Percentiles rank a stretch among this genome's conserved stretches.
Evolutionary conservation across 2,888 invertebrate genomes (phyloP).

Genomic region (Dorcus hopei): DNA sequence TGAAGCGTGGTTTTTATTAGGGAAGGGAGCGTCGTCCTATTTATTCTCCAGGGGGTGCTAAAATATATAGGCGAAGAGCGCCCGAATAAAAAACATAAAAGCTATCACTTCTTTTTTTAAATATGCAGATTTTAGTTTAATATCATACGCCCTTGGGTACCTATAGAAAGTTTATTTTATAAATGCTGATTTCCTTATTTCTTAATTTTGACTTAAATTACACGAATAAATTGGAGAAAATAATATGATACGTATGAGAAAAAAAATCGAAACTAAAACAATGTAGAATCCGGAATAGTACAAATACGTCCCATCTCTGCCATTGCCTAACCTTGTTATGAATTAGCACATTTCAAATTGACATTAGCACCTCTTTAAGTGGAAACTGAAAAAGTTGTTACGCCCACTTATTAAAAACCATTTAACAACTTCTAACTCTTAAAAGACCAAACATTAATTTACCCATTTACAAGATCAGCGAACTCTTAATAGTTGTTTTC

Average conservation of each 20-base stretch:
- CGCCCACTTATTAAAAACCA: not conserved
- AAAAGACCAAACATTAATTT: not conserved
- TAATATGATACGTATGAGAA: too few species aligned
- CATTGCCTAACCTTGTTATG: too few species aligned
- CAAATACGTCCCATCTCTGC: too few species aligned
- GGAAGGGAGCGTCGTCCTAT: conserved; percentile 26
- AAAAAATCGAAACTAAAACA: too few species aligned
- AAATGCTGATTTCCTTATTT: too few species aligned
- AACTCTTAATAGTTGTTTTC: not conserved
- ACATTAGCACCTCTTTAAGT: not conserved
- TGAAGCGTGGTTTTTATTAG: conserved; percentile 42
- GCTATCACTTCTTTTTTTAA: too few species aligned
- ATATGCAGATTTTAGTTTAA: too few species aligned
- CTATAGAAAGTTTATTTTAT: too few species aligned
- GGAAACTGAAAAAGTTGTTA: not conserved
- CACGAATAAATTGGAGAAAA: too few species aligned
- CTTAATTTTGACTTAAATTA: too few species aligned
- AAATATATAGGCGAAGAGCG: conserved; percentile 10
- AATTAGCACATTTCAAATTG: not conserved
- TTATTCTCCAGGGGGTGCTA: conserved; percentile 16
- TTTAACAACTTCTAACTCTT: not conserved
- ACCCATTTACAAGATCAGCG: not conserved
- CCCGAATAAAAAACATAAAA: not conserved
- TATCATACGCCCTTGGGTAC: too few species aligned
- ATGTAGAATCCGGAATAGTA: too few species aligned